Percentiles rank a stretch among this genome's conserved stretches.
phyloP scores from a whole-genome alignment of 2,113 vertebrate species.

The Vimba vimba region DNA sequence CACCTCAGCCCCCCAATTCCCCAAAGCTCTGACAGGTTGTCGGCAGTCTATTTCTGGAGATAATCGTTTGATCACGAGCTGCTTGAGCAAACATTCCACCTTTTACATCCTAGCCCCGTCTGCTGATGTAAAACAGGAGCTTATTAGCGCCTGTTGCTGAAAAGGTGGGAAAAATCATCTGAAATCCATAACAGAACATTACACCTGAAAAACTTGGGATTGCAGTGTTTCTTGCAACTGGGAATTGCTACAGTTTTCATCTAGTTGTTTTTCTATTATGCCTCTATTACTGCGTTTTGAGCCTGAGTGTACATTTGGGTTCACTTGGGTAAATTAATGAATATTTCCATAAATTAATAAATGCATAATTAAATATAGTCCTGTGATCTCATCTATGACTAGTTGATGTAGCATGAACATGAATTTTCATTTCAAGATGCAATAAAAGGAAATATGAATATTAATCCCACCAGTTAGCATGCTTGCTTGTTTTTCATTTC shows the following conservation, averaged over 20 bases:
- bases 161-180: neutral
- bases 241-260: neutral
- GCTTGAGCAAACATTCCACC: neutral
- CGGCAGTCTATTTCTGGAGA: constrained; percentile 27
- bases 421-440: neutral
- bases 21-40: constrained; percentile 38
- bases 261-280: neutral
- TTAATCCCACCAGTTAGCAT: neutral
- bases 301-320: neutral
- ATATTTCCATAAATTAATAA: neutral
- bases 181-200: neutral
- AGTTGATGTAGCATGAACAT: too few relatives aligned
- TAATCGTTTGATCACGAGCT: constrained; percentile 10
- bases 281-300: neutral
- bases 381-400: neutral
- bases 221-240: neutral
- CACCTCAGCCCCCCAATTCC: constrained; percentile 12
- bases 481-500: neutral
- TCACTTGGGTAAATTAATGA: neutral
- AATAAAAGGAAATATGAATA: neutral
- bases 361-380: neutral
- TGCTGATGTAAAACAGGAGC: constrained; percentile 15
- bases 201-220: neutral
- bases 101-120: constrained; percentile 5
- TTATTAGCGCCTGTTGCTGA: constrained; percentile 11